phyloP scores from a whole-genome alignment of 2,113 vertebrate species.

The Aspiorhynchus laticeps region DNA sequence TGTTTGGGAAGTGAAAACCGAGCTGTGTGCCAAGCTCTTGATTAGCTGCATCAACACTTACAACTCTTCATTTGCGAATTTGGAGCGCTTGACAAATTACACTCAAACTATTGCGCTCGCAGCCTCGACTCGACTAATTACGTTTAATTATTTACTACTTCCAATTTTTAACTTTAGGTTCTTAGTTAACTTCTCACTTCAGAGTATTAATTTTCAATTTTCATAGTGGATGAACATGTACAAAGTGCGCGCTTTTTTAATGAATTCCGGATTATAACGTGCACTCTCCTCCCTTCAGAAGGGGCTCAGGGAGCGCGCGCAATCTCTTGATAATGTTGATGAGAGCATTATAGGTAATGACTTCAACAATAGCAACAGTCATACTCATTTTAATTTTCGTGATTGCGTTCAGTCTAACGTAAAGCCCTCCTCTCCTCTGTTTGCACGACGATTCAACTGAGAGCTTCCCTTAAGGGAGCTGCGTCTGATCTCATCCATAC shows the following conservation, averaged over 20 bases:
- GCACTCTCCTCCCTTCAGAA: background rate
- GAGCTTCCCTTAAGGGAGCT: conserved; percentile 22
- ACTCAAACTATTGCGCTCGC: conserved; percentile 9
- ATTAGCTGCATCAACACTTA: conserved; percentile 29
- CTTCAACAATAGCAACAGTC: conserved; percentile 29
- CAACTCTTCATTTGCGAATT: conserved; percentile 25
- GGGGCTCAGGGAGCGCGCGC: background rate
- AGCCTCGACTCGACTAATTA: conserved; percentile 15
- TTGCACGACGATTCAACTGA: conserved; percentile 7
- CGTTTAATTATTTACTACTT: conserved; percentile 32
- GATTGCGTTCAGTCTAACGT: conserved; percentile 34
- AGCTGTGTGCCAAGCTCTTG: conserved; percentile 25
- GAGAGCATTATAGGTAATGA: conserved; percentile 44
- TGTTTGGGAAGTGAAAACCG: background rate
- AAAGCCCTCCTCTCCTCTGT: conserved; percentile 27
- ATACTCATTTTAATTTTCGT: conserved; percentile 39
- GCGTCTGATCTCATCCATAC: conserved; percentile 48
- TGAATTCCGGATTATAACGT: conserved; percentile 23
- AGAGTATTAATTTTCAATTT: conserved; percentile 29
- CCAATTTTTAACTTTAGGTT: conserved; percentile 25
- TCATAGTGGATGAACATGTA: conserved; percentile 33
- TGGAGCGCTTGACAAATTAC: conserved; percentile 34
- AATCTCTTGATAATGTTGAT: conserved; percentile 36
- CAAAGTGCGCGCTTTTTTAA: conserved; percentile 27
- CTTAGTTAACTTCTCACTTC: conserved; percentile 11